These are phyloP conservation scores for Dolichomitus sp. DNA, from an alignment of 2,888 invertebrate genomes.

Conservation along the genomic window DNA sequence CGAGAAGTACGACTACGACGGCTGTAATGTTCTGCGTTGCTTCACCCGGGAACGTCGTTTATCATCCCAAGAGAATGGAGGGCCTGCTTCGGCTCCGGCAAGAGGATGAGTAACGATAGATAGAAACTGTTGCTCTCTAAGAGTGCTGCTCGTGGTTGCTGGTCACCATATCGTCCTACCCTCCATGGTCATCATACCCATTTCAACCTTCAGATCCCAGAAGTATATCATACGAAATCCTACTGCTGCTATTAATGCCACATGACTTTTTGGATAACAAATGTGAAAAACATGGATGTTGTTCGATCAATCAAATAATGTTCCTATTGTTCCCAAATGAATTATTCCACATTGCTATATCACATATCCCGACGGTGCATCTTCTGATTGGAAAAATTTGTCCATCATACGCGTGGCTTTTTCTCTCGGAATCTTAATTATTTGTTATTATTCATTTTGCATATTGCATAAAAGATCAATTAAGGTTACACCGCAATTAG, in stretches of 20 bases:
- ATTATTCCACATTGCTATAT: not conserved
- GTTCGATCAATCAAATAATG: not conserved
- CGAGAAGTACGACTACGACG: conserved; percentile 70
- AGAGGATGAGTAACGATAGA: conserved; percentile 71
- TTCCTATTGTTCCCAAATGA: not conserved
- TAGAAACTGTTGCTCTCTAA: conserved; percentile 75
- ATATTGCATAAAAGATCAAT: not conserved
- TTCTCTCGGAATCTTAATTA: not conserved
- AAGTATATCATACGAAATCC: not conserved
- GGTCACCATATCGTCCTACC: conserved; percentile 12
- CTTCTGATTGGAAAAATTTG: not conserved
- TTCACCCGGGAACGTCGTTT: conserved; percentile 75
- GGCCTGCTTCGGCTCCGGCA: conserved; percentile 65
- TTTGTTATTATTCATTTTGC: not conserved
- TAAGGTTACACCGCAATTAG: not conserved
- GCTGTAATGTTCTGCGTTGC: conserved; percentile 75
- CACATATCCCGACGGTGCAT: not conserved
- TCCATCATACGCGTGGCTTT: not conserved
- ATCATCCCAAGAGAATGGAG: conserved; percentile 75
- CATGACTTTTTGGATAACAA: not conserved
- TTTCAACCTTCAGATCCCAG: conserved; percentile 16
- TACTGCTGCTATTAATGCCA: not conserved
- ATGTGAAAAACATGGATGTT: not conserved
- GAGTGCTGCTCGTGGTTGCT: conserved; percentile 48
- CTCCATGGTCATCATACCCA: conserved; percentile 14